Evolutionary conservation across 2,113 vertebrate species (phyloP).

Genomic region (Corythornis madagascariensis): DNA sequence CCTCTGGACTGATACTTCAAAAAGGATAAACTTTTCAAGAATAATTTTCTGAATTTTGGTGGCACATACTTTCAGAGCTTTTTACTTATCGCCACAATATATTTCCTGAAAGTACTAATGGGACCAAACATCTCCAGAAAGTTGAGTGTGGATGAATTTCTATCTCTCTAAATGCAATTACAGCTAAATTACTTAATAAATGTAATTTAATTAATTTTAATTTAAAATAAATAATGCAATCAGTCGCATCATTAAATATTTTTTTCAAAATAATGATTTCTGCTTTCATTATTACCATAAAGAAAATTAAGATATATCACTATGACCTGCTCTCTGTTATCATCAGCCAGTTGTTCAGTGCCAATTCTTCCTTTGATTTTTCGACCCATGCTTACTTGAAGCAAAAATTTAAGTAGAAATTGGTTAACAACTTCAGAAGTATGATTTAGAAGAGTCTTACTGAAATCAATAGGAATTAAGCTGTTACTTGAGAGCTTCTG

Average conservation of each 20-base stretch:
- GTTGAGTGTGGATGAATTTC: background rate
- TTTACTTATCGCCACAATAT: background rate
- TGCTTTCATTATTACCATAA: background rate
- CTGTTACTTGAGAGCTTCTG: background rate
- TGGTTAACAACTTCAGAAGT: background rate
- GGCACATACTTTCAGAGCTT: background rate
- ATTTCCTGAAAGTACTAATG: background rate
- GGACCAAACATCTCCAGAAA: background rate
- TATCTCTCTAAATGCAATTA: background rate
- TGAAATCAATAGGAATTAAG: background rate
- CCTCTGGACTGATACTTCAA: background rate
- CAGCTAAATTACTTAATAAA: background rate
- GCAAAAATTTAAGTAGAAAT: background rate
- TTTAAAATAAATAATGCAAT: background rate
- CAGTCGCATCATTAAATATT: background rate
- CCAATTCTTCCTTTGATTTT: background rate
- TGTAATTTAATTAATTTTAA: background rate
- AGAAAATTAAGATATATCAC: background rate
- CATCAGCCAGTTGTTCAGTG: background rate
- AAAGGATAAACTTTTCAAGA: background rate
- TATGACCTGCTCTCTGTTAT: background rate
- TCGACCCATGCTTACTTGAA: background rate
- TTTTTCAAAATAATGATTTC: background rate
- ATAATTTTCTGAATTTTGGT: background rate
- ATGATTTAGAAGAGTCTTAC: background rate